Evolutionary conservation across 2,113 vertebrate genomes (phyloP), one percentile per base, ranked within the genome.

Genomic region (Grantiella picta): DNA sequence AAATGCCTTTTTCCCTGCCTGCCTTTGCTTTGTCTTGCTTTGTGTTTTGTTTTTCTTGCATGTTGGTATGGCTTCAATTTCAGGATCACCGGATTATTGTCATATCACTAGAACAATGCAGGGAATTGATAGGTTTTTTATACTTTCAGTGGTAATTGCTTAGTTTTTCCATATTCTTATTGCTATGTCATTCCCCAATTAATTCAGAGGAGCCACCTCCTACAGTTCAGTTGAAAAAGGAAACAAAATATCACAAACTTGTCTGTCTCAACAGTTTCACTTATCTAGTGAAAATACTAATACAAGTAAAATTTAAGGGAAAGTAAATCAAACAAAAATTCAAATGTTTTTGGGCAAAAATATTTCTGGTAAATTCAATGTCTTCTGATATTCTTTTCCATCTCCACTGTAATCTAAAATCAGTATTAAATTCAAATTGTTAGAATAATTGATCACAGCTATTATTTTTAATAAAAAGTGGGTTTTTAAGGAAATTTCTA

Each of bases 131-230:
- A 70, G 13, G 7, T 2, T 47, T 5, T 1, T 65, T 25, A 23
- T 44, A 65, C 1, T 0, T 2, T 45, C 19, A 12, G 0, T 24
- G 17, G 3, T 53, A 84, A 44, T 5, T 23, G 0, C 40, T 69
- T 77, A 7, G 5, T 40, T 72, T 83, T 18, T 31, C 15, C 59
- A 4, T 56, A 42, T 7, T 27, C 31, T 40, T 6, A 40, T 5
- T 52, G 7, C 1, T 70, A 5, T 53, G 19, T 6, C 29, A 4
- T 44, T 52, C 8, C 5, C 7, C 8, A 22, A 0, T 33, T 36
- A 73, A 66, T 11, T 44, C 27, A 57, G 29, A 52, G 3, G 8
- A 72, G 9, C 7, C 38, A 4, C 9, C 52, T 44, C 18, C 31
- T 53, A 25, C 5, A 47, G 21, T 5, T n/a, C 42, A 45, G 10